Conservation (phyloP, 2,888 invertebrate species). For the Schizotus pectinicornis region DNA sequence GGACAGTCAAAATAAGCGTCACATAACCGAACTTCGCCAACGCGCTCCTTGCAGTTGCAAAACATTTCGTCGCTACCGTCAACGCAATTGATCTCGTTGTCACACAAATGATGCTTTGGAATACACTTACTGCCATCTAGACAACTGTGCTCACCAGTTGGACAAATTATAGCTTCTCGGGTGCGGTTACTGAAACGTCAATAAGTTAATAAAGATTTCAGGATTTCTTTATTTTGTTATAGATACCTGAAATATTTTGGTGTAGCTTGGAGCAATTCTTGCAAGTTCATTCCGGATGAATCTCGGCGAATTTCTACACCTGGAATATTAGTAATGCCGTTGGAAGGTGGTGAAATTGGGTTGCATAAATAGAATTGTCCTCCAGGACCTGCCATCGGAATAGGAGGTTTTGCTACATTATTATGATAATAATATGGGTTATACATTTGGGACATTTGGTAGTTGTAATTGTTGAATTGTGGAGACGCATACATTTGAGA, state of each 20-base stretch:
- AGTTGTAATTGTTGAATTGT: constrained; percentile 1
- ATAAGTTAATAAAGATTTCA: not conserved
- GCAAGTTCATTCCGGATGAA: constrained; percentile 39
- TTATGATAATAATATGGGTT: constrained; percentile 17
- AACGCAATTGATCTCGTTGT: constrained; percentile 74
- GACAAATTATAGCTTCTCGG: constrained; percentile 46
- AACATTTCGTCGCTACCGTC: constrained; percentile 80
- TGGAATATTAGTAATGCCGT: constrained; percentile 42
- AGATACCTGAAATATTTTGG: not conserved
- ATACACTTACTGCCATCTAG: constrained; percentile 62
- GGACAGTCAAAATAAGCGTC: constrained; percentile 87
- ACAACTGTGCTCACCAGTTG: constrained; percentile 50
- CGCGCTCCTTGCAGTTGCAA: constrained; percentile 76
- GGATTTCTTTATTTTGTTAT: not conserved
- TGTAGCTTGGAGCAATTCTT: constrained; percentile 36
- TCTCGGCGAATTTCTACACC: constrained; percentile 50
- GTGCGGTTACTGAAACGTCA: constrained; percentile 40
- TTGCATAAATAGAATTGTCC: constrained; percentile 55
- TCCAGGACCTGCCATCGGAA: constrained; percentile 36
- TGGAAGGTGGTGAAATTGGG: constrained; percentile 45
- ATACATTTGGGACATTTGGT: constrained; percentile 2
- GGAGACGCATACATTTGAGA: constrained; percentile 27
- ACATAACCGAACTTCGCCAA: constrained; percentile 70
- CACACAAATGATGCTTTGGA: constrained; percentile 68
- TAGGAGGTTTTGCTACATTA: constrained; percentile 6